Percentiles rank a stretch among this genome's conserved stretches.
phyloP scores from a whole-genome alignment of 2,113 vertebrate species.

The Rhinopomastus cyanomelas region DNA sequence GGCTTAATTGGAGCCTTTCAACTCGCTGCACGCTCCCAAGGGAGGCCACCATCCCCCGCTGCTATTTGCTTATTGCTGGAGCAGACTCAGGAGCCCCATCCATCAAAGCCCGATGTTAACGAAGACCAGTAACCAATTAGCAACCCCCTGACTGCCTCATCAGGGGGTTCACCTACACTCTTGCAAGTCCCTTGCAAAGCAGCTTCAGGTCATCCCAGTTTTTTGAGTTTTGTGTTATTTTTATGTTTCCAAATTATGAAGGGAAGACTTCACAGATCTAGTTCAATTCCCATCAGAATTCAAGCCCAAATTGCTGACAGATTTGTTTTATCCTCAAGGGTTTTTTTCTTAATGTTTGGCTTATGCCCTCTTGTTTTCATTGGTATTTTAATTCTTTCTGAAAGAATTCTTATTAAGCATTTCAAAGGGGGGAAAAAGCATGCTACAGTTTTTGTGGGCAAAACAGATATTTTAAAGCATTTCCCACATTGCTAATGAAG shows the following conservation, averaged over 20 bases:
- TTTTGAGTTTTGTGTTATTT: slow-evolving; percentile 21
- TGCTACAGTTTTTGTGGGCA: not conserved
- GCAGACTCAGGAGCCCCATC: not conserved
- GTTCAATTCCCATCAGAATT: slow-evolving; percentile 50
- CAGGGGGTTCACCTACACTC: not conserved
- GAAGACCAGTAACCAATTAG: not conserved
- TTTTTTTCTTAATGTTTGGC: slow-evolving; percentile 28
- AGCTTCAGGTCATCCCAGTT: not conserved
- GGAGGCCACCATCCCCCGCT: not conserved
- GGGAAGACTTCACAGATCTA: slow-evolving; percentile 42
- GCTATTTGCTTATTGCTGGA: not conserved
- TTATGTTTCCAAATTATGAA: slow-evolving; percentile 19
- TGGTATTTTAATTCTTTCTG: slow-evolving; percentile 3
- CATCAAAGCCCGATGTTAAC: not conserved
- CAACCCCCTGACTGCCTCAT: not conserved
- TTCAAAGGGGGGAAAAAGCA: slow-evolving; percentile 1
- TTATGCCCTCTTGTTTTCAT: slow-evolving; percentile 17
- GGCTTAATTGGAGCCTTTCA: not conserved
- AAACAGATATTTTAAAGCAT: not conserved
- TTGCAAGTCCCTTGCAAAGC: not conserved
- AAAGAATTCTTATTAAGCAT: not conserved
- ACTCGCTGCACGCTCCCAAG: not conserved
- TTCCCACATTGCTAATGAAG: not conserved
- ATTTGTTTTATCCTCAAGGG: slow-evolving; percentile 25
- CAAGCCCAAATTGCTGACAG: slow-evolving; percentile 30